Base-by-base conservation (phyloP, 2,797 vertebrate genomes). In the Tympanoctomys barrerae region DNA sequence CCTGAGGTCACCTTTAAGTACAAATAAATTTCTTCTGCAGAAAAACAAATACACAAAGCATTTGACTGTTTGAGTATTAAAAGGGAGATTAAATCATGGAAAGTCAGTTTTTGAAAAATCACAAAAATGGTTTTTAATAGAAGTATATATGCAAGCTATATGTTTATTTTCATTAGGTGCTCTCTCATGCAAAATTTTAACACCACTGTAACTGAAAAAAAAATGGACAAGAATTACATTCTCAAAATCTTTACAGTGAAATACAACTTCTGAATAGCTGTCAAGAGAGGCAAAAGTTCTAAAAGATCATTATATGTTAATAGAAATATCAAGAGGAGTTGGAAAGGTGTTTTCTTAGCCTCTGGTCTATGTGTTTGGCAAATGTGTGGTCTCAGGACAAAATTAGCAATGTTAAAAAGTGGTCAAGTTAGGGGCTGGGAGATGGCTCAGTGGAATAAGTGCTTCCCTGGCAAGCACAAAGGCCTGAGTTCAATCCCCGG, bases 131-230 rank as follows among this genome's bases (percentile, higher is more conserved):
- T n/a, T 81, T 91, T 91, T 87, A 57, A 64, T 90, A 75, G 94
- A 82, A 85, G 8, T 28, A 18, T 61, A 54, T 68, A 75, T 14
- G 83, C 2, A 62, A 90, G 86, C 16, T 28, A 8, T 36, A 52
- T 28, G 5, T 21, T 88, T 46, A 61, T 7, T 36, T 28, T 97
- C 86, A 46, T 82, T 90, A 86, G 88, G 68, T n/a, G 21, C 52
- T 92, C 13, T 96, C 39, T 86, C 66, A 80, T 31, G 21, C 36
- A 84, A 68, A 83, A 77, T 39, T 71, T 89, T 84, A 81, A 81
- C 87, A 75, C 57, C 19, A 42, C 66, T 26, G 22, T 62, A n/a
- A 59, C 75, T 42, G 36, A n/a, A 54, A 94, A 88, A 88, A 42
- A 59, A 54, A 64, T 71, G 70, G 70, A 10, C 62, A 78, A 78